Conservation (phyloP, 2,797 vertebrate species). For the Manis pentadactyla region DNA sequence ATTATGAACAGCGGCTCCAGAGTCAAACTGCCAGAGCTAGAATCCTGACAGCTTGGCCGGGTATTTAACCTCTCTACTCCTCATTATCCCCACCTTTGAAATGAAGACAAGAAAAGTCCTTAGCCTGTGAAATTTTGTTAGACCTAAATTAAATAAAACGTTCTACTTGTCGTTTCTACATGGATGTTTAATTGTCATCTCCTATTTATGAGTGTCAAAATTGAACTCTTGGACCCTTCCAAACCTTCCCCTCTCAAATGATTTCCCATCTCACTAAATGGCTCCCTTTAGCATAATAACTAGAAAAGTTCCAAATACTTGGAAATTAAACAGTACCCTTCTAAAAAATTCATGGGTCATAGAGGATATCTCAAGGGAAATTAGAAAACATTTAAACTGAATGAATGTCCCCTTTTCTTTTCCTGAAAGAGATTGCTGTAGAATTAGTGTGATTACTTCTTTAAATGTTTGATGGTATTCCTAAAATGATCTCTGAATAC, state of each 20-base stretch:
- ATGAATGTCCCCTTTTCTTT: slow-evolving; percentile 26
- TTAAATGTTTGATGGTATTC: not conserved
- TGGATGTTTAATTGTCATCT: not conserved
- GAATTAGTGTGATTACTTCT: not conserved
- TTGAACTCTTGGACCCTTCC: not conserved
- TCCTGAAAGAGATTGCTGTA: not conserved
- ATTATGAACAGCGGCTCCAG: not conserved
- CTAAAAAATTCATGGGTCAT: not conserved
- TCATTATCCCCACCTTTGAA: not conserved
- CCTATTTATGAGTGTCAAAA: not conserved
- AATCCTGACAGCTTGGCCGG: not conserved
- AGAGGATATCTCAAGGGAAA: slow-evolving; percentile 51
- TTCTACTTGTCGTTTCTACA: too few relatives aligned
- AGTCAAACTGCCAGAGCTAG: not conserved
- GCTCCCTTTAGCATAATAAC: not conserved
- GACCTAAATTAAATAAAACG: not conserved
- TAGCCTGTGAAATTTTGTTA: not conserved
- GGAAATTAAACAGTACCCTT: slow-evolving; percentile 7
- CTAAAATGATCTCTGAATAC: not conserved
- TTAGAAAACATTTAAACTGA: not conserved
- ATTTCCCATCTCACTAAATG: not conserved
- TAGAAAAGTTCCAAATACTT: slow-evolving; percentile 1
- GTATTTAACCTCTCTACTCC: not conserved
- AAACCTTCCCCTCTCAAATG: not conserved
- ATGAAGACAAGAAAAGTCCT: not conserved